Base-by-base conservation (phyloP, 2,113 vertebrate genomes). In the Phaethon lepturus region DNA sequence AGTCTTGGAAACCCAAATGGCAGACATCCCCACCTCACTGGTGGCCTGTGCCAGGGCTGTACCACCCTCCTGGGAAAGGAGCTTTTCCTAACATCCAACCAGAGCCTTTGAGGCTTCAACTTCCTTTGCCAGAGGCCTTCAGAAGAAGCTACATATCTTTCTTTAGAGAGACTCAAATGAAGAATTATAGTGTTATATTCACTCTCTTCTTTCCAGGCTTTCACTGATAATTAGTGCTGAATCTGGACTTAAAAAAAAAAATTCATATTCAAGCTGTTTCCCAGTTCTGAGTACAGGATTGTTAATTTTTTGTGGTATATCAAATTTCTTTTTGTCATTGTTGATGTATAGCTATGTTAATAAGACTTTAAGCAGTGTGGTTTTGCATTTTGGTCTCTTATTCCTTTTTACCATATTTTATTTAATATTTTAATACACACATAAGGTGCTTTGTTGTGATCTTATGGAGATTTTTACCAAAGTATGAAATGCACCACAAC, bases 21-120 rank as follows among this genome's bases (percentile, higher is more conserved):
- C 1, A 6, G 38, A 19, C 28, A 12, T 24, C 3, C 3, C 10
- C 26, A 63, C 4, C 3, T 28, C 16, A 11, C 18, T 12, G 22
- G 31, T 44, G 53, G 47, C 13, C 53, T 73, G 47, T 25, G 24
- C 29, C 29, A 22, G 66, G 42, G 52, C 52, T 62, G 52, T 17
- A 50, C 68, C 49, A 26, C 29, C 5, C 50, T 52, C 9, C 44
- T 12, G 44, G 14, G 53, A 33, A 80, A 72, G 15, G 8, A 11
- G 6, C 44, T 53, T 44, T 28, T 15, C 40, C 33, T 56, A 9
- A 2, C 6, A 3, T 28, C 45, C 64, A 42, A 0, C 11, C 8
- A 4, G 23, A 71, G 7, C 16, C 25, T 38, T n/a, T 40, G 45
- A 63, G 28, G 6, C 24, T 49, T 33, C 82, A 18, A 15, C 8